A percentile compares a stretch with the other conserved stretches of the same genome.
Conservation (phyloP, 2,888 invertebrate genomes). For the Drosophila buzzatii region DNA sequence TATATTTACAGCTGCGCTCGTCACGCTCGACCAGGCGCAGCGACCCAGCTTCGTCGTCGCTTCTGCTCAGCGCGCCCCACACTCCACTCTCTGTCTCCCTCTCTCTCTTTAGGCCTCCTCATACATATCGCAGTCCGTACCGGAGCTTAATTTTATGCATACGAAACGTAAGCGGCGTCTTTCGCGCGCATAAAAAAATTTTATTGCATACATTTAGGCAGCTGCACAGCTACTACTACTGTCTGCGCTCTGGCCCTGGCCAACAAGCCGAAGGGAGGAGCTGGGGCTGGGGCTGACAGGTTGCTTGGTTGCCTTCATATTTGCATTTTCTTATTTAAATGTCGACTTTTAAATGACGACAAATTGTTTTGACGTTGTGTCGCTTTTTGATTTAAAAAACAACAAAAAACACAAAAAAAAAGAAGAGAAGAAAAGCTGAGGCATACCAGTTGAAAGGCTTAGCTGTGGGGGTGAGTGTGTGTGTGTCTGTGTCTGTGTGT, state of each 20-base stretch:
- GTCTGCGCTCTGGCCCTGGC: slow-evolving; percentile 24
- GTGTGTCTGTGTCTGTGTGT: background rate
- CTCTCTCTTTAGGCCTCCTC: background rate
- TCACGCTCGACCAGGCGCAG: slow-evolving; percentile 66
- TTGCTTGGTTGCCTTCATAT: slow-evolving; percentile 60
- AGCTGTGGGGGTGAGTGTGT: slow-evolving; percentile 14
- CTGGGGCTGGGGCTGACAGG: background rate
- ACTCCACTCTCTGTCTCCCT: background rate
- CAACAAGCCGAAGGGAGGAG: background rate
- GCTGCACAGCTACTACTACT: slow-evolving; percentile 49
- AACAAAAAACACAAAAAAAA: slow-evolving; percentile 34
- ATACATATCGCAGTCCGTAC: slow-evolving; percentile 32
- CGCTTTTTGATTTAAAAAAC: slow-evolving; percentile 78
- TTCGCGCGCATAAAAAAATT: slow-evolving; percentile 72
- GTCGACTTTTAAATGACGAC: slow-evolving; percentile 81
- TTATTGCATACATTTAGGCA: slow-evolving; percentile 79
- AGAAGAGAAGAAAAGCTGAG: slow-evolving; percentile 23
- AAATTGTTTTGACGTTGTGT: slow-evolving; percentile 81
- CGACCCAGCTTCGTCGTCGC: slow-evolving; percentile 3
- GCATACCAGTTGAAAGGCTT: slow-evolving; percentile 63
- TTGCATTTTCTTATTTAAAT: slow-evolving; percentile 81
- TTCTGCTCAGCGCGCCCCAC: background rate
- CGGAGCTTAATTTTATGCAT: slow-evolving; percentile 75
- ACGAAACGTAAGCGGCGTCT: slow-evolving; percentile 74
- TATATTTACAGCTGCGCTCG: slow-evolving; percentile 77